A percentile compares a stretch with the other conserved stretches of the same genome.
These are phyloP conservation scores for Apocheima hispidaria DNA, from an alignment of 2,888 invertebrate species.

Conservation along the genomic window DNA sequence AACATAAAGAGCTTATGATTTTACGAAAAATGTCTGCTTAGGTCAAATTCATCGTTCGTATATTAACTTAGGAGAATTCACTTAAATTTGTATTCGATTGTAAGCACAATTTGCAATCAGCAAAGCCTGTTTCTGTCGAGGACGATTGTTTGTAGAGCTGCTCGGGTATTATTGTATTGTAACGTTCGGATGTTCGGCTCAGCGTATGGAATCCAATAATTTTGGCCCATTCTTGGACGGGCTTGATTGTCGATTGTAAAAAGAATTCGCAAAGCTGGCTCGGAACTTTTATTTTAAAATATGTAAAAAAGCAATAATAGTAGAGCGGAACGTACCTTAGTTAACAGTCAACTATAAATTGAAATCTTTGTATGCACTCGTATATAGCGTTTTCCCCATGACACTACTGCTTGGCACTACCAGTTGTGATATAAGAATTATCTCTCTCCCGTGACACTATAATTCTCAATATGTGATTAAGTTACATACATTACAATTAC, in stretches of 20 bases:
- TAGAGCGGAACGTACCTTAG: neutral
- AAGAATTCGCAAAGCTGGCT: slow-evolving; percentile 3
- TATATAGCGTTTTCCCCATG: too few relatives aligned
- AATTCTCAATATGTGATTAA: too few relatives aligned
- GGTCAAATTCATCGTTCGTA: slow-evolving; percentile 63
- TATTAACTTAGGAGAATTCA: slow-evolving; percentile 73
- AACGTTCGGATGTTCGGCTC: slow-evolving; percentile 43
- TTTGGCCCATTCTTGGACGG: slow-evolving; percentile 35
- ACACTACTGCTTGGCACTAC: too few relatives aligned
- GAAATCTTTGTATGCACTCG: neutral
- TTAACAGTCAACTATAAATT: neutral
- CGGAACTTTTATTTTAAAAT: slow-evolving; percentile 14
- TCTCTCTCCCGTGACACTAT: too few relatives aligned
- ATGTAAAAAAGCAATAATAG: neutral
- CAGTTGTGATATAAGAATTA: too few relatives aligned
- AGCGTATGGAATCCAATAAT: slow-evolving; percentile 42
- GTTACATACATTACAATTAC: too few relatives aligned
- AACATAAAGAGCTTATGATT: slow-evolving; percentile 53
- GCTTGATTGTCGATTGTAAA: slow-evolving; percentile 35
- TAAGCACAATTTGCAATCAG: slow-evolving; percentile 82
- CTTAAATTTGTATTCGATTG: slow-evolving; percentile 76
- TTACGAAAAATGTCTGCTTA: slow-evolving; percentile 61
- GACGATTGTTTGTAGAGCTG: slow-evolving; percentile 65
- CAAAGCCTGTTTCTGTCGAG: slow-evolving; percentile 71
- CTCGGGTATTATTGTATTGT: slow-evolving; percentile 61